Base-by-base conservation (phyloP, 2,113 vertebrate genomes). In the Leuciscus idus region DNA sequence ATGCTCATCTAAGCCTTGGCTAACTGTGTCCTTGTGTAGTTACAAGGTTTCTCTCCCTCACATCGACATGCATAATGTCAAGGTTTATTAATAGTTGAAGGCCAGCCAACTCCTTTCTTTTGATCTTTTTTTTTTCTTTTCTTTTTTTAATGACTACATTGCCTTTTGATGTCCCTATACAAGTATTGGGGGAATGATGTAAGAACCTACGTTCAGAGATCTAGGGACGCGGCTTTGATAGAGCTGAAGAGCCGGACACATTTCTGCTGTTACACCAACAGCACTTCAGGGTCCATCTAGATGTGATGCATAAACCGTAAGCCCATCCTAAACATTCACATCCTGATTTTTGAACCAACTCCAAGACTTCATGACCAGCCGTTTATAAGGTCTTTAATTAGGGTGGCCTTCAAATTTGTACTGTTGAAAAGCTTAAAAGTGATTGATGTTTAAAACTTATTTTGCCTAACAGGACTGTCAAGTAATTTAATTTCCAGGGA, bases 81-180 rank as follows among this genome's bases (percentile, higher is more conserved):
- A 30, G 46, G 52, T 85, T 85, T 85, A 87, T 89, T 87, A 76
- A 85, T 73, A 83, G 72, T 33, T 77, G 68, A 84, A 48, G 43
- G 28, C 52, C 59, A 76, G 77, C 59, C 70, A 84, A 21, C 75
- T 84, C 80, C 15, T 36, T 39, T 83, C 84, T 66, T 81, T 75
- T 50, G 13, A 64, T 64, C 46, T 39, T 10, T 28, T 50, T 62
- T 74, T 79, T 30, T 55, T 23, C 26, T 64, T 81, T 73, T 30
- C n/a, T 26, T 73, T 70, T 39, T 64, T 75, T 64, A 70, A 70
- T 46, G 83, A 83, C 7, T 46, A 4, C 43, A 59, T 84, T 66
- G 12, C 17, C 4, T 66, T 88, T 73, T 66, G 85, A 88, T 84
- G 48, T 70, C 8, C n/a, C 33, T 74, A 7, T 21, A 57, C 19